Evolutionary conservation across 2,113 vertebrate genomes (phyloP), one percentile per base, ranked within the genome.

Genomic region (Lates calcarifer): DNA sequence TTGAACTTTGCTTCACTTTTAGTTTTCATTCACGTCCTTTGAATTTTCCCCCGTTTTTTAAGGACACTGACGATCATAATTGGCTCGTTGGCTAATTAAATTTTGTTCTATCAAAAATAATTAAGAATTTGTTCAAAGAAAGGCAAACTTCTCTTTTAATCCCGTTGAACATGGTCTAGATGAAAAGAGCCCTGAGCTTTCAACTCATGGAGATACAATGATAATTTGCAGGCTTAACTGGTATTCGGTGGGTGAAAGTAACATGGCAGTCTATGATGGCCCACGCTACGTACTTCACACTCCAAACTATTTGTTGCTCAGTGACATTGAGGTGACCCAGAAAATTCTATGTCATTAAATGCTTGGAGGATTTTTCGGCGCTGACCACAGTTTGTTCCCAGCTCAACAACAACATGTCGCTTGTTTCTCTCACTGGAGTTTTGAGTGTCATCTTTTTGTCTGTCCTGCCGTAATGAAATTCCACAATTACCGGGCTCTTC

Each of bases 291-390:
- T 53, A 51, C 87, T 85, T 82, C 72, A 76, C 53, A 63, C 86
- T 71, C 64, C 68, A 74, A 79, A 82, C 80, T 81, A 77, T 83
- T 82, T 58, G 83, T 79, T 77, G 87, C 53, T 84, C 71, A 14
- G 62, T 89, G 91, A 93, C 91, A 84, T 84, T 85, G 79, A 76
- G 41, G 57, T 86, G 93, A 94, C 89, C 92, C 82, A 71, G 86
- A 92, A 91, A 76, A 91, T 86, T 86, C 56, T 18, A 33, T 82
- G 72, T 87, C 62, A 83, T 93, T 91, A 90, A 90, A 89, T 64
- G 86, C 85, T 79, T 72, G 55, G 24, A 70, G 84, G 74, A 72
- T 63, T 76, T 74, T 68, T 71, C 20, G 61, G 26, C 0, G 7
- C 63, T 37, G 76, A 78, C 67, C 61, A 2, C 69, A 18, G 55